Evolutionary conservation across 2,113 vertebrate species (phyloP), one percentile per base, ranked within the genome.

Genomic region (Suricata suricatta): DNA sequence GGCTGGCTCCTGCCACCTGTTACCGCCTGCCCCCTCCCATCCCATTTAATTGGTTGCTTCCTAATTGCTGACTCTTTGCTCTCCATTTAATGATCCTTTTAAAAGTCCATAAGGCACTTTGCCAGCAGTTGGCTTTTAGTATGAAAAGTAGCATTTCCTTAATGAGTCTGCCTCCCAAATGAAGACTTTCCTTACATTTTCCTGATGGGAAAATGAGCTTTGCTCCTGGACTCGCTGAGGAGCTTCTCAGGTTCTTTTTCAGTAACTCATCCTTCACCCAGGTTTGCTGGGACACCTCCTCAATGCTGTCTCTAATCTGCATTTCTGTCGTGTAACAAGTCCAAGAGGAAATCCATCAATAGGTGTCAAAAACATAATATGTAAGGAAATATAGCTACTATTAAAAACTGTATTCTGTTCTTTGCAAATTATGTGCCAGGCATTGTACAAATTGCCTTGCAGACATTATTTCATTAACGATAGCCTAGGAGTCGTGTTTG

Each of bases 61-160:
- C 84, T 96, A 96, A 97, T 96, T 97, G 97, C 92, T 88, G 97
- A 96, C 57, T 81, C 25, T 95, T 83, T 95, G 86, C 16, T 41
- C 44, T 47, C n/a, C 52, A 74, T 79, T 97, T 87, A 90, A 89
- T 80, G 31, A 84, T 88, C 68, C 71, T 93, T 95, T 57, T 93
- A 95, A 93, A 93, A 89, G 74, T 88, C 79, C 35, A 81, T 2
- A 90, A 84, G 95, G 83, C 33, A 47, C 68, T 97, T 96, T 72
- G 80, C 97, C 95, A 96, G 60, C 74, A 95, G 38, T 96, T 97
- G 84, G 91, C 93, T 96, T 95, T 96, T 96, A 92, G 84, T 88
- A 95, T 91, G 93, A 97, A 96, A 97, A 97, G 71, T 74, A 74
- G 71, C 84, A 95, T 96, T 97, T 97, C 71, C 44, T 94, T 95